Conservation (phyloP, 2,113 vertebrate species). For the Ornithorhynchus anatinus region DNA sequence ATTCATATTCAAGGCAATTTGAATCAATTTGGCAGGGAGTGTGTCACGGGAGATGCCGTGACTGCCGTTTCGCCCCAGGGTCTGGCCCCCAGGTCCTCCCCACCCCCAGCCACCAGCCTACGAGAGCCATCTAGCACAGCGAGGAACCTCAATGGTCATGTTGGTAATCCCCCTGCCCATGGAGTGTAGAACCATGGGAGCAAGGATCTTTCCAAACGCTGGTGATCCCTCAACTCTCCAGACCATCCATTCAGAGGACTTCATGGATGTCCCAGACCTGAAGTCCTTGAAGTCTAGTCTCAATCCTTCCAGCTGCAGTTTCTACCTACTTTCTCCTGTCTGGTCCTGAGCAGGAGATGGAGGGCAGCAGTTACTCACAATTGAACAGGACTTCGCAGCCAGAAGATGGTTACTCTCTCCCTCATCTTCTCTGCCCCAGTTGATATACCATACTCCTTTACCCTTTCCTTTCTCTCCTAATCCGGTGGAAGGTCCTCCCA, state of each 20-base stretch:
- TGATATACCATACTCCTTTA: not conserved
- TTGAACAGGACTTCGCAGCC: constrained; percentile 7
- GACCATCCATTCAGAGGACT: constrained; percentile 8
- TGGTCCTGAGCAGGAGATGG: constrained; percentile 19
- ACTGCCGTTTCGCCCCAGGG: constrained; percentile 31
- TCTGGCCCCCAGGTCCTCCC: not conserved
- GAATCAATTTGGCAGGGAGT: constrained; percentile 64
- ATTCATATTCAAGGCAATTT: constrained; percentile 68
- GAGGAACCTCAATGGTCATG: constrained; percentile 26
- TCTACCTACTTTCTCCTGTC: constrained; percentile 29
- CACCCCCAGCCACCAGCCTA: constrained; percentile 19
- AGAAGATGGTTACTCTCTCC: not conserved
- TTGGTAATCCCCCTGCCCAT: not conserved
- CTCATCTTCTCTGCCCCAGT: not conserved
- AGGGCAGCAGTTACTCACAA: not conserved
- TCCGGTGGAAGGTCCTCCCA: not conserved
- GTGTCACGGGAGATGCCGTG: constrained; percentile 47
- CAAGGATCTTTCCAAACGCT: constrained; percentile 3
- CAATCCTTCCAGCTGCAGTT: not conserved
- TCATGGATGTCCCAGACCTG: constrained; percentile 11
- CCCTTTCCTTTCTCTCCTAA: not conserved
- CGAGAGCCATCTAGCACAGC: not conserved
- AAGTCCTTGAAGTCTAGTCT: constrained; percentile 42
- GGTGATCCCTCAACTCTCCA: not conserved
- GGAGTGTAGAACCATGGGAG: not conserved